Conservation (phyloP, 2,113 vertebrate species). For the Urocitellus parryii region DNA sequence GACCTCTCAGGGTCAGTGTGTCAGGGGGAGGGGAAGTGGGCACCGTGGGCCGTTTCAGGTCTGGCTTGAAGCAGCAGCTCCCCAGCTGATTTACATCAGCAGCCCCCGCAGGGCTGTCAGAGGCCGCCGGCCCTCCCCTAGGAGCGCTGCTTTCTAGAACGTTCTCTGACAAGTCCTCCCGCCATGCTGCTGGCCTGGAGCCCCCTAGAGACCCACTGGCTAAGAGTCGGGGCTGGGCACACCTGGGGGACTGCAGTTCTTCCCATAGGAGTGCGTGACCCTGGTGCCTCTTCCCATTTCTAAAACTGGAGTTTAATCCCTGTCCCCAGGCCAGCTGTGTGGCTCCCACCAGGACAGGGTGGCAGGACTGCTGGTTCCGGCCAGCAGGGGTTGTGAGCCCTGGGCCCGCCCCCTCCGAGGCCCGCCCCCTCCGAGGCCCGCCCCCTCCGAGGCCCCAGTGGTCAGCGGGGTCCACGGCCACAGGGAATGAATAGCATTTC, state of each 20-base stretch:
- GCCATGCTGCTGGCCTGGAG: not conserved
- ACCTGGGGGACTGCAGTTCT: not conserved
- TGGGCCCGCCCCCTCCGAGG: no score
- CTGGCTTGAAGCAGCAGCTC: not conserved
- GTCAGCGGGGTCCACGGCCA: no score
- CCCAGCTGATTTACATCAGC: not conserved
- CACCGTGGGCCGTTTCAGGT: not conserved
- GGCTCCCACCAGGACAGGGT: not conserved
- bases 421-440: no score
- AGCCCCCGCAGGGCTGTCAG: not conserved
- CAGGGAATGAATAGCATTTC: not conserved
- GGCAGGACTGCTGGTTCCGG: no score
- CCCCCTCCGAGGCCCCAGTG: no score
- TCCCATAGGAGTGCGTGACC: not conserved
- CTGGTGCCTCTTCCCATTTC: not conserved
- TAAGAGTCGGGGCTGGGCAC: not conserved
- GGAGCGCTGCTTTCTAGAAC: no score
- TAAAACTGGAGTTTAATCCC: not conserved
- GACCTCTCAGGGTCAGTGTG: not conserved
- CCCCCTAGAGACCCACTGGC: not conserved
- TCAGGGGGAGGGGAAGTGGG: no score
- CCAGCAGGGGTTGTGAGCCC: fast-evolving
- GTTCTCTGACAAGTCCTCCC: not conserved
- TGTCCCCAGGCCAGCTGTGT: not conserved
- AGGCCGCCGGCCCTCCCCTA: no score